A percentile compares a stretch with the other conserved stretches of the same genome.
Conservation (phyloP, 2,888 invertebrate genomes). For the Megamerina dolium region DNA sequence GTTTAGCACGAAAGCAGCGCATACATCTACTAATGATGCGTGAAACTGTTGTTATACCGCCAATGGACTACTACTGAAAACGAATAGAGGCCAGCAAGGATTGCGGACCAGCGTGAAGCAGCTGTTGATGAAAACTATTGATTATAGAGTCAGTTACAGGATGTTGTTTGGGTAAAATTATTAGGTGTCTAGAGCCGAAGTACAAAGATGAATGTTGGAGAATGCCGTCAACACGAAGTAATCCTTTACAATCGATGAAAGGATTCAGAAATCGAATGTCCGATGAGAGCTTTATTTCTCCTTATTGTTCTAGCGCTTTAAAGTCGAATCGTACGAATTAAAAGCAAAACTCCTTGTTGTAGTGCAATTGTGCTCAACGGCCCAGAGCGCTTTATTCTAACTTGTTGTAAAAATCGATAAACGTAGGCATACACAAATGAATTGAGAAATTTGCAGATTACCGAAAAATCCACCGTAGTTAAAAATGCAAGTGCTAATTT, state of each 20-base stretch:
- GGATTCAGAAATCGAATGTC: slow-evolving; percentile 7
- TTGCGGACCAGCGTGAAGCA: slow-evolving; percentile 10
- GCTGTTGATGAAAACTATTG: slow-evolving; percentile 4
- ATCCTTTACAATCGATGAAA: slow-evolving; percentile 8
- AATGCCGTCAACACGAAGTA: slow-evolving; percentile 10
- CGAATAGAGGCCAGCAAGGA: slow-evolving; percentile 7
- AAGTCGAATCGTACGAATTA: too few species aligned
- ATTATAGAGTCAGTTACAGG: slow-evolving; percentile 11
- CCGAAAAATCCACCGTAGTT: neutral
- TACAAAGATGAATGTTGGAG: neutral
- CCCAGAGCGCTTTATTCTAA: too few species aligned
- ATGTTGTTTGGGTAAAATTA: too few species aligned
- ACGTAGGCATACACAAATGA: slow-evolving; percentile 2
- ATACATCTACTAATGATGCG: slow-evolving; percentile 8
- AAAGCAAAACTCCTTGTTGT: too few species aligned
- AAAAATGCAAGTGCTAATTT: neutral
- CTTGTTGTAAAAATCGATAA: neutral
- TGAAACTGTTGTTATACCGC: slow-evolving; percentile 5
- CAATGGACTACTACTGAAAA: slow-evolving; percentile 11
- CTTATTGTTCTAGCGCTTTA: too few species aligned
- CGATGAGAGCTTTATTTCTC: slow-evolving; percentile 1
- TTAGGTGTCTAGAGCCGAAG: too few species aligned
- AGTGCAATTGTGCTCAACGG: too few species aligned
- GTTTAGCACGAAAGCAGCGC: slow-evolving; percentile 8
- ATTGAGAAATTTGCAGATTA: slow-evolving; percentile 1